Base-by-base conservation (phyloP, 2,888 invertebrate species). In the Apantesis nais region DNA sequence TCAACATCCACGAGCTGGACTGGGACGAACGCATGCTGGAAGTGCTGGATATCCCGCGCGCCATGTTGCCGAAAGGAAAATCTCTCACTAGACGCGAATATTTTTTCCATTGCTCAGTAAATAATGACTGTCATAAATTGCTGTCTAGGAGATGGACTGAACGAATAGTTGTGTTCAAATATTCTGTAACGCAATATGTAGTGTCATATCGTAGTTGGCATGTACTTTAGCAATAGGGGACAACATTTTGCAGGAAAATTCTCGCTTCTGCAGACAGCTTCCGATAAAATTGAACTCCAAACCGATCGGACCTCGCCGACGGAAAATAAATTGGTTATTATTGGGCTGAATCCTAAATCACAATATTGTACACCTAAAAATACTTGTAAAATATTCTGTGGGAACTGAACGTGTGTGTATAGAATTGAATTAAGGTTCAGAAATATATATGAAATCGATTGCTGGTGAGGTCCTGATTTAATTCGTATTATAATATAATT, bases 301-400 rank as follows among this genome's bases (percentile, higher is more conserved):
- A 58, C 68, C 62, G 66, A 64, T 62, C 31, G 70, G 69, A 66
- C 73, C 71, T 41, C 62, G 67, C 48, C 74, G 72, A 72, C 76
- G 48, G 76, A 22, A 80, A 80, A 76, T 78, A 78, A 71, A 79
- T 78, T 78, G 75, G 73, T 75, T 79, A 74, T 78, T 77, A 74
- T 72, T 78, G 81, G 68, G 62, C 68, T 71, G 76, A 70, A 71
- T 76, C 74, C 68, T 78, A 70, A 65, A 68, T 70, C 67, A 72
- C 63, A 37, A 55, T 44, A 73, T 70, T 70, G 73, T 48, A 66
- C 61, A 68, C 39, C 41, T 61, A 34, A 55, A 67, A 74, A 70
- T 67, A 69, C 66, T 66, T 63, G 72, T 22, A 70, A 74, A 70
- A 44, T 52, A 62, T 58, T 68, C 66, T 71, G 64, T 37, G 39